Percentiles rank a stretch among this genome's conserved stretches.
phyloP scores from a whole-genome alignment of 2,888 invertebrate species.

The Chloroclystis v-ata region DNA sequence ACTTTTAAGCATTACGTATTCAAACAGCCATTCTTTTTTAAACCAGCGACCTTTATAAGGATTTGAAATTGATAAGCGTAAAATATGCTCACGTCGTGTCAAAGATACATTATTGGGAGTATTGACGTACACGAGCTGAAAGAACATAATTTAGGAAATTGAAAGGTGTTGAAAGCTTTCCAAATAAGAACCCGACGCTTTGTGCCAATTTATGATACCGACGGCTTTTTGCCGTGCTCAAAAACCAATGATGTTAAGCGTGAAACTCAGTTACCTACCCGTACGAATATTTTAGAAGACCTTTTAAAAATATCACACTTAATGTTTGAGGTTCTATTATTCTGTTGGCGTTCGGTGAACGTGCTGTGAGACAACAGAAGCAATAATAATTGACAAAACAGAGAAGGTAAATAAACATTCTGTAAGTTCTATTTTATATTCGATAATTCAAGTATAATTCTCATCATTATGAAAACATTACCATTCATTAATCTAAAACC shows the following conservation, averaged over 20 bases:
- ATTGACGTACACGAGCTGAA: background rate
- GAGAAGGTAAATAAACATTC: too few species aligned
- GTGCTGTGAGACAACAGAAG: too few species aligned
- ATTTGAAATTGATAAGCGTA: constrained; percentile 4
- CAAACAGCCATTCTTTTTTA: background rate
- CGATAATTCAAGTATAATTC: too few species aligned
- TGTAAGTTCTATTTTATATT: too few species aligned
- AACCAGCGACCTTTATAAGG: background rate
- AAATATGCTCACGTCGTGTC: background rate
- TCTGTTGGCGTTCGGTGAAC: background rate
- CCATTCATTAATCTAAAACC: too few species aligned
- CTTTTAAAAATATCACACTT: background rate
- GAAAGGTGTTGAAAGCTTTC: constrained; percentile 5
- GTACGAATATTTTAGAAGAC: background rate
- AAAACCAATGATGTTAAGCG: background rate
- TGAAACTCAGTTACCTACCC: background rate
- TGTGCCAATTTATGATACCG: constrained; percentile 1
- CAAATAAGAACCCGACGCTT: constrained; percentile 4
- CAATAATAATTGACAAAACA: too few species aligned
- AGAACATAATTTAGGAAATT: constrained; percentile 6
- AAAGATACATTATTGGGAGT: constrained; percentile 1
- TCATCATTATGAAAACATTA: too few species aligned
- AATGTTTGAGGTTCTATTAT: background rate
- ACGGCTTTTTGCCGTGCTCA: background rate
- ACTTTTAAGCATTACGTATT: too few species aligned